These are phyloP conservation scores for Psammodynastes pulverulentus DNA, from an alignment of 2,113 vertebrate genomes.

Conservation along the genomic window DNA sequence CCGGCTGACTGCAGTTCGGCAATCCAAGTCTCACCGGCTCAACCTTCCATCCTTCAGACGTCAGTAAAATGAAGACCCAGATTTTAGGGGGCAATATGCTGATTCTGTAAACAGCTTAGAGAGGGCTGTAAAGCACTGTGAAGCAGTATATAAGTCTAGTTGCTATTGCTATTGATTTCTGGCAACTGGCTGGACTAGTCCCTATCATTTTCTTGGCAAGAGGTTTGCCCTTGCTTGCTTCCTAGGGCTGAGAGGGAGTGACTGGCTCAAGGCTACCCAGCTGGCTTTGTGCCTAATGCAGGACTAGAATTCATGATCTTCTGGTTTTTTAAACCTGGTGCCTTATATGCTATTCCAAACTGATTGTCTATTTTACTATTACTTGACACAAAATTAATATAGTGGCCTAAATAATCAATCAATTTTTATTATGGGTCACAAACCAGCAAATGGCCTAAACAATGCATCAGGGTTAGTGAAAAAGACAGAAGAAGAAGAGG, in stretches of 20 bases:
- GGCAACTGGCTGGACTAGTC: background rate
- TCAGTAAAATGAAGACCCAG: too few species aligned
- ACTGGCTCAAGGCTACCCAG: background rate
- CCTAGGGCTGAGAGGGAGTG: background rate
- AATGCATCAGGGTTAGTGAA: background rate
- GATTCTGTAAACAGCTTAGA: too few species aligned
- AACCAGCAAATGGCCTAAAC: background rate
- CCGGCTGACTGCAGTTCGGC: too few species aligned
- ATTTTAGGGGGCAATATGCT: too few species aligned
- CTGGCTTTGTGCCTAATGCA: background rate
- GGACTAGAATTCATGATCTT: background rate
- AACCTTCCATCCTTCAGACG: too few species aligned
- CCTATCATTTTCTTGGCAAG: background rate
- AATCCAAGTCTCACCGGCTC: too few species aligned
- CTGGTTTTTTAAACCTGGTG: background rate
- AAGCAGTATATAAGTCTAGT: too few species aligned
- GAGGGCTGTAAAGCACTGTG: too few species aligned
- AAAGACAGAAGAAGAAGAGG: background rate
- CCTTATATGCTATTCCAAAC: background rate
- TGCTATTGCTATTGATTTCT: background rate
- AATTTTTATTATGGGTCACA: background rate
- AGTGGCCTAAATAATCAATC: background rate
- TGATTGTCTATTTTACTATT: background rate
- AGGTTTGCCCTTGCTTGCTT: background rate
- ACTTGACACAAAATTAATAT: background rate